Conservation (phyloP, 2,888 invertebrate species). For the Hyposoter dolosus region DNA sequence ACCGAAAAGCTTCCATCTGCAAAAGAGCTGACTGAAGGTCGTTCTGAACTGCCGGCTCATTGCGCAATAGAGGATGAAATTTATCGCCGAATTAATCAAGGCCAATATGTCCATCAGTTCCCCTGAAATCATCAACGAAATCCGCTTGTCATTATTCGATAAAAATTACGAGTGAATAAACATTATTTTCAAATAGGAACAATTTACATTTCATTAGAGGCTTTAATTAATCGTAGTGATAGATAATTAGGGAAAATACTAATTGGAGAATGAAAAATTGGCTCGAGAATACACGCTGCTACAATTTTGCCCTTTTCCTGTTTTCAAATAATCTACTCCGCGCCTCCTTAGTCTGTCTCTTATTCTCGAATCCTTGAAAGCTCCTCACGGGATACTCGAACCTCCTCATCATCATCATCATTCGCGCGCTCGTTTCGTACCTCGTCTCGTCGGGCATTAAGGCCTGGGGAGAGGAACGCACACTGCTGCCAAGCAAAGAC, state of each 20-base stretch:
- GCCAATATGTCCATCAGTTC: conserved; percentile 96
- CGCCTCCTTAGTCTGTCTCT: background rate
- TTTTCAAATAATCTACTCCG: conserved; percentile 1
- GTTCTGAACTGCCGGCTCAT: conserved; percentile 97
- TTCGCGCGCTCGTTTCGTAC: conserved; percentile 11
- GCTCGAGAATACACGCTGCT: background rate
- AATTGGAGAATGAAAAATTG: background rate
- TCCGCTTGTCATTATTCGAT: background rate
- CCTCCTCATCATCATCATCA: conserved; percentile 21
- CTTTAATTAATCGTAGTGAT: background rate
- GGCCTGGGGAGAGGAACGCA: background rate
- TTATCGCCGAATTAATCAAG: conserved; percentile 95
- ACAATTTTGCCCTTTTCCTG: background rate
- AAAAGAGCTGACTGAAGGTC: conserved; percentile 90
- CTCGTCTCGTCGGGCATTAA: conserved; percentile 33
- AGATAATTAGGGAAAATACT: background rate
- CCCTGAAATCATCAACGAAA: conserved; percentile 74
- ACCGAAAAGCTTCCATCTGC: conserved; percentile 78
- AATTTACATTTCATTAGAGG: background rate
- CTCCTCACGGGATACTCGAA: conserved; percentile 34
- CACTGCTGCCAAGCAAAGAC: conserved; percentile 7
- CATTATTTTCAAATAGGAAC: background rate
- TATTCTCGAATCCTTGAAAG: conserved; percentile 3
- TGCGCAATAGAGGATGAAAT: conserved; percentile 96
- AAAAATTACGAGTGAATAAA: background rate